Evolutionary conservation across 2,888 invertebrate species (phyloP), one percentile per base, ranked within the genome.

Genomic region (Apamea monoglypha): DNA sequence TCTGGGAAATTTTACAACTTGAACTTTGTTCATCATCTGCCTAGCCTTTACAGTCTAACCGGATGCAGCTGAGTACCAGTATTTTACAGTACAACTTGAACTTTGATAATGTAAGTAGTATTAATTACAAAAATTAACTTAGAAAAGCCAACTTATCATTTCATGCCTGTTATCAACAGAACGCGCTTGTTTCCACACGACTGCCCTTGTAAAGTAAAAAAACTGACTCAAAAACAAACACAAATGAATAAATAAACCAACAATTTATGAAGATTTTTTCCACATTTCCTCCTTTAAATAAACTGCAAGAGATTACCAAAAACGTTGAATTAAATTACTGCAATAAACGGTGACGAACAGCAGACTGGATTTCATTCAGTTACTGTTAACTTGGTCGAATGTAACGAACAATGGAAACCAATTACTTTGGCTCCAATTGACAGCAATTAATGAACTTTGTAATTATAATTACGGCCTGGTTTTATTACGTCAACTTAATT

Each of bases 321-420:
- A 82, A 50, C 40, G 74, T 63, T 76, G 47, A 82, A 72, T 68
- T 44, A 75, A 84, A 74, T 53, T 72, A 74, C 50, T 16, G 32
- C 50, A 61, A 86, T 86, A 76, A 86, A 77, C 50, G 32, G 21
- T 83, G 64, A 73, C 53, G 47, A 56, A 61, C 50, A 78, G 61
- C 86, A 66, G 61, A 68, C 53, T 59, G 61, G 47, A 71, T 82
- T 82, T 82, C 44, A 79, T 66, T 68, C 25, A 66, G 73, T 73
- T 63, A 75, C n/a, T 71, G 73, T 73, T 50, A 73, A 69, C 73
- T 88, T 71, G 66, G 69, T 61, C 68, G 44, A 86, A 78, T 63
- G 68, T 74, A 78, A 72, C 72, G 76, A 77, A 88, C 89, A 84
- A 87, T 89, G 77, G 67, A 76, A 82, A 81, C 75, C 87, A 87